Percentiles rank a stretch among this genome's conserved stretches.
Evolutionary conservation across 2,888 invertebrate species (phyloP).

Genomic region (Trilocha varians): DNA sequence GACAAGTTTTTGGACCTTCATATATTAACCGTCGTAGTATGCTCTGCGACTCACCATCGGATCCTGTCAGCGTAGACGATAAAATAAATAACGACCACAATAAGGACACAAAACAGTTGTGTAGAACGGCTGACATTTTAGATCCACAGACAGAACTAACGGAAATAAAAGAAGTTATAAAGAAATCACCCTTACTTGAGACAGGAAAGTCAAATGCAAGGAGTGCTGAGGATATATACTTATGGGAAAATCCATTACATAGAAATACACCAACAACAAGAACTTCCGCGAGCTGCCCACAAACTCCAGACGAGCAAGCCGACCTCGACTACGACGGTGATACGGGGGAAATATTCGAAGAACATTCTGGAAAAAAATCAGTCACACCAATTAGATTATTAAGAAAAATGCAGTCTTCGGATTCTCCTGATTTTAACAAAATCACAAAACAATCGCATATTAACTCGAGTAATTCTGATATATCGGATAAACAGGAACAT

Average conservation of each 20-base stretch:
- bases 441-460: constrained; percentile 34
- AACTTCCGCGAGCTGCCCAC: constrained; percentile 62
- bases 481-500: constrained; percentile 43
- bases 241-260: constrained; percentile 87
- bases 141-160: constrained; percentile 30
- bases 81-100: constrained; percentile 36
- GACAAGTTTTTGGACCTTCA: constrained; percentile 82
- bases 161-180: constrained; percentile 34
- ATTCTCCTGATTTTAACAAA: constrained; percentile 36
- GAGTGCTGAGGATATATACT: constrained; percentile 79
- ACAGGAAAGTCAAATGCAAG: constrained; percentile 54
- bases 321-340: constrained; percentile 79
- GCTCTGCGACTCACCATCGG: constrained; percentile 57
- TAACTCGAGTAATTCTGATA: constrained; percentile 58
- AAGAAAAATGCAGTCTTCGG: constrained; percentile 52
- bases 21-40: constrained; percentile 52
- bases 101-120: constrained; percentile 30
- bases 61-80: constrained; percentile 58
- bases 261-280: constrained; percentile 64
- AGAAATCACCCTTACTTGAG: constrained; percentile 50
- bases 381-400: constrained; percentile 79
- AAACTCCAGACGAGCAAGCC: constrained; percentile 82
- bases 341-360: constrained; percentile 75
- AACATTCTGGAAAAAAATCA: constrained; percentile 77
- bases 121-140: constrained; percentile 25